A percentile compares a stretch with the other conserved stretches of the same genome.
Evolutionary conservation across 2,888 invertebrate species (phyloP).

Genomic region (Epirrhoe tristata): DNA sequence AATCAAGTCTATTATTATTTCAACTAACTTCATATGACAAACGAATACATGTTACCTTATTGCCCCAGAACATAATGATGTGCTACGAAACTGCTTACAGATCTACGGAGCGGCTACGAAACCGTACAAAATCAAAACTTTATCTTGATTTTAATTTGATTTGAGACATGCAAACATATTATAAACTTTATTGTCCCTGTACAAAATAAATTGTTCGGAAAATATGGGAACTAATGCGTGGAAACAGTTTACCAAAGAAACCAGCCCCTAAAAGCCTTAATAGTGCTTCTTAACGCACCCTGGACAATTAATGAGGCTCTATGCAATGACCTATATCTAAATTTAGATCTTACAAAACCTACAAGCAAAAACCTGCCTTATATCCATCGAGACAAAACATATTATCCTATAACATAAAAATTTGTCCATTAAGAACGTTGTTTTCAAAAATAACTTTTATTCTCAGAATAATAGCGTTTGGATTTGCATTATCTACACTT

Average conservation of each 20-base stretch:
- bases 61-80: too few species aligned
- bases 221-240: conserved; percentile 9
- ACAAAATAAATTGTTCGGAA: conserved; percentile 17
- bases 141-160: too few species aligned
- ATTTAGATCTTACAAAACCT: conserved; percentile 54
- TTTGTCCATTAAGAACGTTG: conserved; percentile 21
- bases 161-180: neutral
- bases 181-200: neutral
- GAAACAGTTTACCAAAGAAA: conserved; percentile 28
- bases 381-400: accelerated
- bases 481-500: neutral
- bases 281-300: conserved; percentile 60
- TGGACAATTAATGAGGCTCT: conserved; percentile 59
- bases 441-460: conserved; percentile 26
- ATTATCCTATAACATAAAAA: conserved; percentile 9
- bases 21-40: too few species aligned
- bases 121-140: too few species aligned
- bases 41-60: too few species aligned
- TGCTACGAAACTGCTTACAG: too few species aligned
- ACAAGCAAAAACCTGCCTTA: conserved; percentile 29
- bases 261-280: conserved; percentile 50
- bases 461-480: conserved; percentile 1
- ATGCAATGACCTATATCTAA: conserved; percentile 63
- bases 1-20: too few species aligned
- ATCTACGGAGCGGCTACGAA: too few species aligned